These are phyloP conservation scores for Cygnus buccinator DNA, from an alignment of 2,113 vertebrate genomes.

Conservation along the genomic window DNA sequence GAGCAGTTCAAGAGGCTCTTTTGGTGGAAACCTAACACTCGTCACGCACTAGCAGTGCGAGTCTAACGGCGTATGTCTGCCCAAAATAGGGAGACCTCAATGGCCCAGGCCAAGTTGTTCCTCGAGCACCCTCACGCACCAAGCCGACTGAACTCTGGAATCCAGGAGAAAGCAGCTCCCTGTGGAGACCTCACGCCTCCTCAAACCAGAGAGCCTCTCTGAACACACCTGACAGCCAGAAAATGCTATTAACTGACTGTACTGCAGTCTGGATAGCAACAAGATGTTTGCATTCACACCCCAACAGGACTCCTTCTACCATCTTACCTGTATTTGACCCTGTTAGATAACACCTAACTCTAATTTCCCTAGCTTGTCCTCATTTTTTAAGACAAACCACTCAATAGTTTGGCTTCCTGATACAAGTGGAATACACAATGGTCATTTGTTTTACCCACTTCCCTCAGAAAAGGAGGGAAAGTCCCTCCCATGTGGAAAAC, in stretches of 20 bases:
- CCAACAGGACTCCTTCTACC: neutral
- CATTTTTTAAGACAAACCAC: conserved; percentile 29
- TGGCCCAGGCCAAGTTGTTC: neutral
- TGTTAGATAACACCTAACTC: neutral
- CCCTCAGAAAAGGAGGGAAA: conserved; percentile 68
- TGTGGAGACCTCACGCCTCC: neutral
- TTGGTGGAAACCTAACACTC: neutral
- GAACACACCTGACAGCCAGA: neutral
- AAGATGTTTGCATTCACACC: conserved; percentile 1
- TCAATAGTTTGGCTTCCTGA: conserved; percentile 25
- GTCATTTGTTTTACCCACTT: conserved; percentile 62
- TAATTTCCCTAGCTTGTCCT: conserved; percentile 11
- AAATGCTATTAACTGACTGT: neutral
- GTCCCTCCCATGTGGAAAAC: conserved; percentile 62
- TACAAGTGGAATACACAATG: conserved; percentile 56
- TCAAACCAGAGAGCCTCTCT: neutral
- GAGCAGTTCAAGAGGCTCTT: neutral
- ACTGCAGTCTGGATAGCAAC: neutral
- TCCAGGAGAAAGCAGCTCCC: neutral
- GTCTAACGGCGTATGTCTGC: neutral
- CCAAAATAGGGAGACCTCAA: neutral
- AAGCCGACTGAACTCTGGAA: neutral
- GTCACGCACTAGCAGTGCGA: neutral
- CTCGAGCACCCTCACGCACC: neutral
- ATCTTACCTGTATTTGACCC: conserved; percentile 35